phyloP scores from a whole-genome alignment of 2,113 vertebrate species.

The Burhinus oedicnemus region DNA sequence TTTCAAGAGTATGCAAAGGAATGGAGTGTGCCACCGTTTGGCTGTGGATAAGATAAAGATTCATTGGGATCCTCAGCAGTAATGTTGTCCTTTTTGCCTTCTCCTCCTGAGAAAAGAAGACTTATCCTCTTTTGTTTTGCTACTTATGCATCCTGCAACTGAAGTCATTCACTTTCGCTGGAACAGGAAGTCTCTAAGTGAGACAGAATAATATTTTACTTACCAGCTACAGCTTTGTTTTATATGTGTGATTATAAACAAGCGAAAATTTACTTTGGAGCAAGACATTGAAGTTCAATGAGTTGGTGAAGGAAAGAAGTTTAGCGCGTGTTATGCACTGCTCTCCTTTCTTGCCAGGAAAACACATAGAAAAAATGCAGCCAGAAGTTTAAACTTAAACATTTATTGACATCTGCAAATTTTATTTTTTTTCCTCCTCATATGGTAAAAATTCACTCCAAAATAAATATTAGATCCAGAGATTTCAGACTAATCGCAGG shows the following conservation, averaged over 20 bases:
- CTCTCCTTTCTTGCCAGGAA: neutral
- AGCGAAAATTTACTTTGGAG: neutral
- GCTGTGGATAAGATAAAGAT: neutral
- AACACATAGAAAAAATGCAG: neutral
- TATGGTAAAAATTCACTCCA: neutral
- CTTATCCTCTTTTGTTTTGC: neutral
- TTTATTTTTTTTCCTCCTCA: neutral
- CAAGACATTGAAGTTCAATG: neutral
- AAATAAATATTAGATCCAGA: neutral
- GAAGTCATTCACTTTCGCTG: neutral
- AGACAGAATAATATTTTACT: neutral
- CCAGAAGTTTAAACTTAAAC: neutral
- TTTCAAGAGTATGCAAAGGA: neutral
- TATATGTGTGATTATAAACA: neutral
- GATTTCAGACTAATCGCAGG: neutral
- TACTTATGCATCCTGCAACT: neutral
- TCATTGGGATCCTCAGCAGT: neutral
- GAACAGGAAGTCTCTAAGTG: neutral
- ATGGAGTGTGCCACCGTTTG: accelerated
- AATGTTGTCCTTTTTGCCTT: neutral
- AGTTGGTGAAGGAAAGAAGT: neutral
- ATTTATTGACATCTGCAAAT: neutral
- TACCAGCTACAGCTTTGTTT: neutral
- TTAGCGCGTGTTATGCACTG: accelerated
- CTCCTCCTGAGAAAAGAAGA: neutral